Evolutionary conservation across 2,797 vertebrate species (phyloP).

Genomic region (Eleutherodactylus coqui): DNA sequence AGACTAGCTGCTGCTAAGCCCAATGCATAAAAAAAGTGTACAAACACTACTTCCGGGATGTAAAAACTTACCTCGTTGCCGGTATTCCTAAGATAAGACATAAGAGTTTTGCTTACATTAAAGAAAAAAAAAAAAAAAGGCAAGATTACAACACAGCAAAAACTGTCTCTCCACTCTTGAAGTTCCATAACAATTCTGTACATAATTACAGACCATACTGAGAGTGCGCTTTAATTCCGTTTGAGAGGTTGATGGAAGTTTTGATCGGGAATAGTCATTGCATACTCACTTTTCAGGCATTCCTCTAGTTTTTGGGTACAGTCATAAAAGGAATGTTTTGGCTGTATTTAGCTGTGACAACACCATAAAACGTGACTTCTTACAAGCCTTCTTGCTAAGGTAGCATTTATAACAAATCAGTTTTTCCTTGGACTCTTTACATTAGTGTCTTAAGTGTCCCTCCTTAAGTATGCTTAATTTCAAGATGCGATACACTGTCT

Average conservation of each 20-base stretch:
- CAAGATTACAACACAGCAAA: not conserved
- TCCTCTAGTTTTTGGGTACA: not conserved
- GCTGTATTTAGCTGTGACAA: no score
- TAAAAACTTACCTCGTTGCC: not conserved
- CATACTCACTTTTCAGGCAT: not conserved
- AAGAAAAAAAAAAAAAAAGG: not conserved
- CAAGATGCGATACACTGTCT: not conserved
- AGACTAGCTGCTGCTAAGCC: not conserved
- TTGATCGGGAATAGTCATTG: not conserved
- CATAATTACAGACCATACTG: not conserved
- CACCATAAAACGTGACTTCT: no score
- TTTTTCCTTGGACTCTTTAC: not conserved
- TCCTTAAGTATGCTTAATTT: no score
- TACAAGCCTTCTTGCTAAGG: no score
- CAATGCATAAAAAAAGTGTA: not conserved
- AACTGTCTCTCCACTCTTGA: not conserved
- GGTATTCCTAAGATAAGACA: not conserved
- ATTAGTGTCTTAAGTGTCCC: no score
- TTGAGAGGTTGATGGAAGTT: not conserved
- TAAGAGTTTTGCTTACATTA: not conserved
- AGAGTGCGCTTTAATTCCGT: no score
- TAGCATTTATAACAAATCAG: no score
- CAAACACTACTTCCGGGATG: not conserved
- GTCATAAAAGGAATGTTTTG: not conserved
- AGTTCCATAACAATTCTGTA: not conserved